Base-by-base conservation (phyloP, 2,113 vertebrate species). In the Platichthys flesus region DNA sequence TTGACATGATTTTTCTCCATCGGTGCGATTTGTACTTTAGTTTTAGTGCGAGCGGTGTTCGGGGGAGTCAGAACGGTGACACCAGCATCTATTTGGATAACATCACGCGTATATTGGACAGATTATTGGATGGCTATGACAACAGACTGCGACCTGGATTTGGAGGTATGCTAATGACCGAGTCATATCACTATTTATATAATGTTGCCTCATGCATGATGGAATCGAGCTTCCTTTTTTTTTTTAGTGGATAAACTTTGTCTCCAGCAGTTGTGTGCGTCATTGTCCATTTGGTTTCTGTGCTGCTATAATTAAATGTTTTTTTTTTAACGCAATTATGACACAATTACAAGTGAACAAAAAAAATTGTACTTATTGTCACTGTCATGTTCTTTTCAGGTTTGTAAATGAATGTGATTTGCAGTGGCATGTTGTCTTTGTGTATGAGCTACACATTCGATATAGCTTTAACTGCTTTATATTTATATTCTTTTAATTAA, bases 121-220 rank as follows among this genome's bases (percentile, higher is more conserved):
- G 96, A 87, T 92, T 98, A 87, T 89, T 98, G 85, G 96, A 98
- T 84, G 97, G 97, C 75, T 99, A 99, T 66, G 97, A 98, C 93
- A 98, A 97, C 91, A 94, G 97, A 66, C 94, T 99, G 3, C 93
- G 97, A 10, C 97, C 97, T 7, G 97, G 97, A 78, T 97, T 98
- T 83, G 96, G 97, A 95, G 97, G 97, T 97, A 95, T 78, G 73
- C 5, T 64, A 74, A 63, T 73, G 60, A 75, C 31, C 24, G 15
- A 72, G 7, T 65, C 6, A 69, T 37, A 0, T 10, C 55, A 12
- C 40, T 18, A 54, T 69, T 67, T 35, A 20, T 35, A 8, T 28
- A 57, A 52, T 71, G 42, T 76, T 63, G 10, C 12, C 1, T 35
- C 49, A 5, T 47, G 60, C 28, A 71, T 56, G 15, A 51, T 61